Evolutionary conservation across 2,888 invertebrate species (phyloP).

Genomic region (Odontocerum albicorne): DNA sequence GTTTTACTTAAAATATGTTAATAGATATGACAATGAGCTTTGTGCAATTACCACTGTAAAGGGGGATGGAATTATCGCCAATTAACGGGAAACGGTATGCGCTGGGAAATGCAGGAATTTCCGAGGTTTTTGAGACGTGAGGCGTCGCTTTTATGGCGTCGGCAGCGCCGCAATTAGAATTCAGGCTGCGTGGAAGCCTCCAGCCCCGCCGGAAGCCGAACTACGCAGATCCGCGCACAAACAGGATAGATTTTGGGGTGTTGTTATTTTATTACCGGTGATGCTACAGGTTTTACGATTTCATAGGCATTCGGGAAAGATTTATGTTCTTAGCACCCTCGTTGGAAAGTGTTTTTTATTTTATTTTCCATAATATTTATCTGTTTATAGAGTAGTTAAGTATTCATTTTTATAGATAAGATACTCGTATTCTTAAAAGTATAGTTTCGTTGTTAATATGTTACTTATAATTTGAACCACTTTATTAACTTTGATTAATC

Average conservation of each 20-base stretch:
- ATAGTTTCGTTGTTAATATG: too few species aligned
- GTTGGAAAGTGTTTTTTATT: too few species aligned
- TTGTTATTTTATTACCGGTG: conserved; percentile 33
- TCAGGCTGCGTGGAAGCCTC: conserved; percentile 51
- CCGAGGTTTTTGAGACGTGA: conserved; percentile 43
- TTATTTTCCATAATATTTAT: too few species aligned
- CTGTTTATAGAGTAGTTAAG: too few species aligned
- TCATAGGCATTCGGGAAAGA: not conserved
- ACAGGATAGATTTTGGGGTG: conserved; percentile 21
- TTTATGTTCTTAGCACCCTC: conserved; percentile 4
- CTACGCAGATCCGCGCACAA: too few species aligned
- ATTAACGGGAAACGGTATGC: conserved; percentile 27
- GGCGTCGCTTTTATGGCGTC: conserved; percentile 46
- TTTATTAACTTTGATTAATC: too few species aligned
- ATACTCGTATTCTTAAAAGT: too few species aligned
- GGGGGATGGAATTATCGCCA: conserved; percentile 31
- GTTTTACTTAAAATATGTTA: conserved; percentile 23
- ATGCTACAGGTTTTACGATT: conserved; percentile 23
- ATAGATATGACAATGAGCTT: conserved; percentile 28
- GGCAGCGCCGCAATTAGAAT: conserved; percentile 58
- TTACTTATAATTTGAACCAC: too few species aligned
- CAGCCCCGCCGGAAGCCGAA: conserved; percentile 45
- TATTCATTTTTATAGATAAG: too few species aligned
- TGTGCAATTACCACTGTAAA: conserved; percentile 12
- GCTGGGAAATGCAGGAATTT: conserved; percentile 26